Base-by-base conservation (phyloP, 2,797 vertebrate species). In the Echiichthys vipera region DNA sequence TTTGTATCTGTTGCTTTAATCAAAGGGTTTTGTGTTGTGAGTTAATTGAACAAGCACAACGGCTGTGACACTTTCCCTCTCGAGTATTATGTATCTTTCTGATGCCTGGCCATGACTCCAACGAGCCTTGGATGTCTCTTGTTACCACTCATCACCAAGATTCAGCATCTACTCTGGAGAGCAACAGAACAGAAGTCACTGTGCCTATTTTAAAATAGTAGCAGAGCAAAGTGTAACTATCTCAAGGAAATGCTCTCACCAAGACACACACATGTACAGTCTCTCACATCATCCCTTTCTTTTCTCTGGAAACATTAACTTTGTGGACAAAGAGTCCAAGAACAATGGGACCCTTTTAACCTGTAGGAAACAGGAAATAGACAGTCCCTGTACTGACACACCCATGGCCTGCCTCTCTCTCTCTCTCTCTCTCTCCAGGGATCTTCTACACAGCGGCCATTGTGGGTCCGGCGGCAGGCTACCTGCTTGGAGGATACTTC, bases 401-500 rank as follows among this genome's bases (percentile, higher is more conserved):
- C 79, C 83, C 59, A 2, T 57, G 58, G 11, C n/a, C 54, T 54
- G 36, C 8, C 42, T 67, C 37, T 80, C 7, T 63, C 37, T 75
- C 42, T 30, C 14, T 49, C 15, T 51, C 9, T 66, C 46, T 76
- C 66, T 77, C 74, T 50, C 39, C 86, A 99, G 98, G 95, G 59
- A 93, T 96, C 90, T 99, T 99, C 90, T 99, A 99, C 91, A 98
- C 97, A 0, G 97, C 97, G 11, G 97, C 97, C 86, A 96, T 98
- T 85, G 90, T 99, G 49, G 98, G 98, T 36, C 97, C 97, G 1
- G 97, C 98, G 0, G 97, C 95, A 1, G 98, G 98, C 74, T 99
- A 99, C 93, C 94, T 99, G 92, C 89, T 97, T 63, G 98, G 98
- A 75, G 98, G 97, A 53, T 89, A 96, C 86, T 96, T 98, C 93